A percentile compares a stretch with the other conserved stretches of the same genome.
These are phyloP conservation scores for Tetragnatha montana DNA, from an alignment of 2,888 invertebrate genomes.

Conservation along the genomic window DNA sequence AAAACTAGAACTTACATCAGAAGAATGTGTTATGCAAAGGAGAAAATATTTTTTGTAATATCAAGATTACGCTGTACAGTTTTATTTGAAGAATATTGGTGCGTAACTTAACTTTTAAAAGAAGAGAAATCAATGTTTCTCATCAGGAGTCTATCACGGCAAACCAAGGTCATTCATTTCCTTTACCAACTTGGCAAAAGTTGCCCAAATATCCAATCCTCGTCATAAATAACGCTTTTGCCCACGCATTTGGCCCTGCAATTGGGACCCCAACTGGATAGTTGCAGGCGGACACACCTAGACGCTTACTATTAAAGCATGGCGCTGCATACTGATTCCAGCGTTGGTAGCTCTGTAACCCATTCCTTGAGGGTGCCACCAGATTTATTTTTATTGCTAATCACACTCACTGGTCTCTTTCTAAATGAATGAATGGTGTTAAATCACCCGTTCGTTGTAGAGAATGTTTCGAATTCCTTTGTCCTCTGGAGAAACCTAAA, in stretches of 20 bases:
- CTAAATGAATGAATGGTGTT: slow-evolving; percentile 34
- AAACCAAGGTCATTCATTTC: too few relatives aligned
- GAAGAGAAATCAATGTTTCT: too few relatives aligned
- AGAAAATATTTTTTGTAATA: too few relatives aligned
- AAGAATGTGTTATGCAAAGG: too few relatives aligned
- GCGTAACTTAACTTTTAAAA: too few relatives aligned
- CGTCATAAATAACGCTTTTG: neutral
- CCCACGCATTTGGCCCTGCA: slow-evolving; percentile 1
- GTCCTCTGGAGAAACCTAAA: neutral
- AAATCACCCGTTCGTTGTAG: slow-evolving; percentile 10
- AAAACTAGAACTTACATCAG: too few relatives aligned
- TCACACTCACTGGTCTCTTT: slow-evolving; percentile 15
- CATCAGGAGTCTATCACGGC: too few relatives aligned
- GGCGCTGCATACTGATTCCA: neutral
- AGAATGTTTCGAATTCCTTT: neutral
- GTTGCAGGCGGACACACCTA: slow-evolving; percentile 27
- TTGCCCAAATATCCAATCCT: neutral
- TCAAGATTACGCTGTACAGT: too few relatives aligned
- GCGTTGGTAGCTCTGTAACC: slow-evolving; percentile 8
- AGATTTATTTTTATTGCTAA: slow-evolving; percentile 41
- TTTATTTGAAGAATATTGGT: too few relatives aligned
- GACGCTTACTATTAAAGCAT: slow-evolving; percentile 10
- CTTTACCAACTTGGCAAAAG: neutral
- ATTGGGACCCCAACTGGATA: slow-evolving; percentile 10
- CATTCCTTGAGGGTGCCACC: neutral